A percentile compares a stretch with the other conserved stretches of the same genome.
These are phyloP conservation scores for Druceiella hillmani DNA, from an alignment of 2,888 invertebrate genomes.

Conservation along the genomic window DNA sequence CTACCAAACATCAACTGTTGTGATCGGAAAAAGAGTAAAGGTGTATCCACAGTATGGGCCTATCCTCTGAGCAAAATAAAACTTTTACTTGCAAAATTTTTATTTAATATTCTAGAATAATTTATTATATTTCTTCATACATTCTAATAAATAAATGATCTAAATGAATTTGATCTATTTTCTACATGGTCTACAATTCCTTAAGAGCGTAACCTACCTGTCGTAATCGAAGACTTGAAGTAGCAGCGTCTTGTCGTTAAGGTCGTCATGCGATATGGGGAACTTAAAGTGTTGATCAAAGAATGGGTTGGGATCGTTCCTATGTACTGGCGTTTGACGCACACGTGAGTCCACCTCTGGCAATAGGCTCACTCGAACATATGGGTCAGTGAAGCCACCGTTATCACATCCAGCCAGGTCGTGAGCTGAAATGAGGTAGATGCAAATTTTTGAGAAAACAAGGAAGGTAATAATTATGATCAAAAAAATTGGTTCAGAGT, in stretches of 20 bases:
- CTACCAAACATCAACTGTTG: too few species aligned
- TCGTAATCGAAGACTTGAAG: constrained; percentile 65
- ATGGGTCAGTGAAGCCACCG: constrained; percentile 87
- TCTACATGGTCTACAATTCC: too few species aligned
- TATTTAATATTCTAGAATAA: too few species aligned
- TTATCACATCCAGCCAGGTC: constrained; percentile 79
- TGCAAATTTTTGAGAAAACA: neutral
- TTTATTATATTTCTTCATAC: too few species aligned
- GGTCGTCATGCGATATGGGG: constrained; percentile 83
- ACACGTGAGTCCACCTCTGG: constrained; percentile 82
- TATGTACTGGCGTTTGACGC: constrained; percentile 78
- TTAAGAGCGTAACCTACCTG: constrained; percentile 30
- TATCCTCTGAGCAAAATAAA: too few species aligned
- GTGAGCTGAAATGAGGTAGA: constrained; percentile 58
- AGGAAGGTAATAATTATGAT: neutral
- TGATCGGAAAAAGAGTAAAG: too few species aligned
- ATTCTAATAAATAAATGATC: too few species aligned
- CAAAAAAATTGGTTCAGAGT: constrained; percentile 1
- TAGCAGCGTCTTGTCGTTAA: constrained; percentile 70
- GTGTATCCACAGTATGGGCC: too few species aligned
- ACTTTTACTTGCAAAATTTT: too few species aligned
- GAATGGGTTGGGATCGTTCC: constrained; percentile 80
- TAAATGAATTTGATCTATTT: too few species aligned
- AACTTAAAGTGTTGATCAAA: constrained; percentile 92
- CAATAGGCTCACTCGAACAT: constrained; percentile 71